Percentiles rank a stretch among this genome's conserved stretches.
phyloP scores from a whole-genome alignment of 1,140 invertebrate genomes.

The Hyles vespertilio region DNA sequence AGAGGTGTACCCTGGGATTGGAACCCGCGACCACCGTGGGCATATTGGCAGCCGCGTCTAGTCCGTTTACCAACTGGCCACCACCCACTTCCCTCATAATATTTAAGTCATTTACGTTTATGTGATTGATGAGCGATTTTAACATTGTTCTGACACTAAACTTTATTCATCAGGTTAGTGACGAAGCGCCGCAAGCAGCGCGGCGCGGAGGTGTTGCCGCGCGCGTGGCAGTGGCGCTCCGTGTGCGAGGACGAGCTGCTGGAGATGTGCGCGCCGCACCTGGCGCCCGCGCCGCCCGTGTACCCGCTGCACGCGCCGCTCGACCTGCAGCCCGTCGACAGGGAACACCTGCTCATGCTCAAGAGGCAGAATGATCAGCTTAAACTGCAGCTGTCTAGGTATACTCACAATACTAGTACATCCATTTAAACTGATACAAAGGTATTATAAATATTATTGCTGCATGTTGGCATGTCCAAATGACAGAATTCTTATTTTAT shows the following conservation, averaged over 20 bases:
- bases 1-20: too few relatives aligned
- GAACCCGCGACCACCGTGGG: too few relatives aligned
- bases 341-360: slow-evolving; percentile 45
- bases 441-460: too few relatives aligned
- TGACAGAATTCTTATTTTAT: too few relatives aligned
- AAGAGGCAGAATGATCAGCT: slow-evolving; percentile 48
- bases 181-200: slow-evolving; percentile 50
- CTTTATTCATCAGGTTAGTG: slow-evolving; percentile 40
- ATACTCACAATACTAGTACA: slow-evolving; percentile 10
- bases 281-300: slow-evolving; percentile 68
- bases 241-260: slow-evolving; percentile 51
- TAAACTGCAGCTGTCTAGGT: slow-evolving; percentile 43
- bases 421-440: too few relatives aligned
- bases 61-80: too few relatives aligned
- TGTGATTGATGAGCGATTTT: background rate
- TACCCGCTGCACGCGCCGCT: slow-evolving; percentile 77
- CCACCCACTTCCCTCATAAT: too few relatives aligned
- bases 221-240: slow-evolving; percentile 67
- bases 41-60: too few relatives aligned
- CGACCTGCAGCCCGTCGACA: slow-evolving; percentile 46
- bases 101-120: background rate
- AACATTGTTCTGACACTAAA: slow-evolving; percentile 7
- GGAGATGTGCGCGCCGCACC: slow-evolving; percentile 53
- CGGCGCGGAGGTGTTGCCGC: slow-evolving; percentile 33
- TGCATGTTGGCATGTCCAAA: too few relatives aligned